Conservation (phyloP, 2,113 vertebrate species). For the Siniperca knerii region DNA sequence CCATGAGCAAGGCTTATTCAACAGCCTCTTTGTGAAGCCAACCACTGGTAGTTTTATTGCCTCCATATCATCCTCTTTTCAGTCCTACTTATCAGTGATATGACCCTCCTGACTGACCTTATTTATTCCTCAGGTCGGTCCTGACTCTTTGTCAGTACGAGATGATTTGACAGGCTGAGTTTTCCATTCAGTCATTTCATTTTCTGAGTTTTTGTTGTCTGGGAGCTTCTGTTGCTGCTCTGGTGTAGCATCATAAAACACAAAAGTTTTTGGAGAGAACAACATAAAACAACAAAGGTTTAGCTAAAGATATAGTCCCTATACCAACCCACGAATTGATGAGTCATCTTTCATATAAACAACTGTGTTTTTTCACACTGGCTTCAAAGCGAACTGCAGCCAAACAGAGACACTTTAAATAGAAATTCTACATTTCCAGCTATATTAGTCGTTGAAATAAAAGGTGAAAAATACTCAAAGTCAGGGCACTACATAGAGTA, state of each 20-base stretch:
- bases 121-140: background rate
- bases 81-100: too few relatives aligned
- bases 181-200: too few relatives aligned
- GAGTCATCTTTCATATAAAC: constrained; percentile 13
- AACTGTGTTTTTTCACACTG: constrained; percentile 3
- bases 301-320: background rate
- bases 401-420: background rate
- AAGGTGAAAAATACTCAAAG: background rate
- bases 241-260: background rate
- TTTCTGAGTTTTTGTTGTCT: background rate
- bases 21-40: background rate
- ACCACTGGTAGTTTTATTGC: background rate
- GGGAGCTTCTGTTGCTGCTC: background rate
- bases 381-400: constrained; percentile 11
- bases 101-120: background rate
- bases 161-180: too few relatives aligned
- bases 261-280: constrained; percentile 1
- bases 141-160: background rate
- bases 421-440: background rate
- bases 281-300: background rate
- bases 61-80: background rate
- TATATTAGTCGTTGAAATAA: background rate
- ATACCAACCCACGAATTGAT: constrained; percentile 3
- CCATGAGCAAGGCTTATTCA: too few relatives aligned
- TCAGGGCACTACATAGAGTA: background rate